Percentiles rank a stretch among this genome's conserved stretches.
Conservation (phyloP, 1,140 invertebrate species). For the Cydia splendana region DNA sequence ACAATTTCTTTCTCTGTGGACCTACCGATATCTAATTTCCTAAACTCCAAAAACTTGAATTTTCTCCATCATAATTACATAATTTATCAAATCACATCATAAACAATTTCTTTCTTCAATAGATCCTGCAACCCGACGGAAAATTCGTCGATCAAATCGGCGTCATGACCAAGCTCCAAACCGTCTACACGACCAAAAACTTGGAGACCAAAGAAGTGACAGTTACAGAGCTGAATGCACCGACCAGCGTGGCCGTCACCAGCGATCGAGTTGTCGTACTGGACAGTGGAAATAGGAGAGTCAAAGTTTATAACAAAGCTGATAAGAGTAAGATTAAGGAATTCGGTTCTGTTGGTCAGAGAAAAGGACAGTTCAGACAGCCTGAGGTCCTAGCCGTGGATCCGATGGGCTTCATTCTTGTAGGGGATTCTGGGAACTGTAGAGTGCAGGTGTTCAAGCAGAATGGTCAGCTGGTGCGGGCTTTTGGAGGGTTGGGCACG, state of each 20-base stretch:
- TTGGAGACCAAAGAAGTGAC: slow-evolving; percentile 62
- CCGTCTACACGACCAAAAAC: slow-evolving; percentile 45
- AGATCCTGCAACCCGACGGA: slow-evolving; percentile 77
- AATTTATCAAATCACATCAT: not conserved
- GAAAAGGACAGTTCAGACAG: slow-evolving; percentile 83
- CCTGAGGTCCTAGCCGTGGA: slow-evolving; percentile 86
- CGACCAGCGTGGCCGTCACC: slow-evolving; percentile 84
- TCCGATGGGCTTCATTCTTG: slow-evolving; percentile 85
- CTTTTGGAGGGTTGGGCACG: slow-evolving; percentile 82
- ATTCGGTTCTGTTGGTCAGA: slow-evolving; percentile 82
- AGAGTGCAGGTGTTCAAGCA: slow-evolving; percentile 87
- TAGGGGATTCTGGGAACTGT: slow-evolving; percentile 89
- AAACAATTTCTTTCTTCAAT: slow-evolving; percentile 22
- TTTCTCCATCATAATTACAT: not conserved
- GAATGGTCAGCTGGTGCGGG: slow-evolving; percentile 82
- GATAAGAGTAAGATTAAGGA: slow-evolving; percentile 77
- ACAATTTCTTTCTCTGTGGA: too few species aligned
- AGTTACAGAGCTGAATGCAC: slow-evolving; percentile 83
- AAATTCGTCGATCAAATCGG: slow-evolving; percentile 74
- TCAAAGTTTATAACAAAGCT: slow-evolving; percentile 81
- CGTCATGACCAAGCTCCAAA: slow-evolving; percentile 58
- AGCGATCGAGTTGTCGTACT: slow-evolving; percentile 80
- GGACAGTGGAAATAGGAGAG: slow-evolving; percentile 84
- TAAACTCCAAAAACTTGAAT: too few species aligned
- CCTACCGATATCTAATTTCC: too few species aligned